These are phyloP conservation scores for Temnothorax ravouxi DNA, from an alignment of 2,888 invertebrate genomes.

Conservation along the genomic window DNA sequence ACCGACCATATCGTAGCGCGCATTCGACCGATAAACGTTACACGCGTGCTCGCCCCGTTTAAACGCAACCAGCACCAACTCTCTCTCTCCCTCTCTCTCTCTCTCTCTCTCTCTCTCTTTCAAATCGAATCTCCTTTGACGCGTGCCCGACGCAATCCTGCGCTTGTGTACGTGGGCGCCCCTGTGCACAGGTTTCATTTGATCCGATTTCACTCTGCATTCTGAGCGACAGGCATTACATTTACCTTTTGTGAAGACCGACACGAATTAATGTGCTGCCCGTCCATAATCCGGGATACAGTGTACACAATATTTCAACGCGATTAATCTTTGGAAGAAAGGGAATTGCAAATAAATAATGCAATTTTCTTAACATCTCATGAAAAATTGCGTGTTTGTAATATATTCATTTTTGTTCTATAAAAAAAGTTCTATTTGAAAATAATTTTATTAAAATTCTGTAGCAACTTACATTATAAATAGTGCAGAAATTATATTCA, in stretches of 20 bases:
- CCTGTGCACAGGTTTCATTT: slow-evolving; percentile 40
- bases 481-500: not conserved
- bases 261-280: slow-evolving; percentile 46
- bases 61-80: slow-evolving; percentile 14
- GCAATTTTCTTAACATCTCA: slow-evolving; percentile 2
- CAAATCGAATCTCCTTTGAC: slow-evolving; percentile 63
- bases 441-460: slow-evolving; percentile 5
- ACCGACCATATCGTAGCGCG: slow-evolving; percentile 10
- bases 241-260: slow-evolving; percentile 57
- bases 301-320: slow-evolving; percentile 6
- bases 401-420: not conserved
- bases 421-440: not conserved
- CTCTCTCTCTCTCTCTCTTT: not conserved
- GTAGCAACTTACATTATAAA: not conserved
- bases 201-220: slow-evolving; percentile 46
- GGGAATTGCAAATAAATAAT: not conserved
- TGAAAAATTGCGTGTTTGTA: slow-evolving; percentile 16
- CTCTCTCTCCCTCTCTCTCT: slow-evolving; percentile 6
- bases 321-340: slow-evolving; percentile 12
- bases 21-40: slow-evolving; percentile 61
- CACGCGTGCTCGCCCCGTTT: slow-evolving; percentile 42
- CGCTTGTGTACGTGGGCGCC: slow-evolving; percentile 15
- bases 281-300: slow-evolving; percentile 15
- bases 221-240: slow-evolving; percentile 54
- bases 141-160: slow-evolving; percentile 46